These are phyloP conservation scores for Mesocentrotus franciscanus DNA, from an alignment of 53 echinoderm and acorn worm genomes.

Conservation along the genomic window DNA sequence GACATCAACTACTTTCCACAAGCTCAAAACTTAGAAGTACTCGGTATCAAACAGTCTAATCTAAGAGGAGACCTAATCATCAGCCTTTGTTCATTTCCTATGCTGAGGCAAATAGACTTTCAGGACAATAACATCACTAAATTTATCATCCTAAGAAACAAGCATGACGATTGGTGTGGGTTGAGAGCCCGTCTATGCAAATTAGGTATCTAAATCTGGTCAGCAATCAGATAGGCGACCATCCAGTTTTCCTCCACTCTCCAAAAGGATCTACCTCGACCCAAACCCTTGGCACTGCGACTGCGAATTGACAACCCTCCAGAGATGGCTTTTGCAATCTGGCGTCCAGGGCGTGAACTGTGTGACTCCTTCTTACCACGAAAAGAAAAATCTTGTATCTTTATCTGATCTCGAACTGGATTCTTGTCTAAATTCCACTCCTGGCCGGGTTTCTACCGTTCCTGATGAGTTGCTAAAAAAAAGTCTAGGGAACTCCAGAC, in stretches of 20 bases:
- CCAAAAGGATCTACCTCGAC: background rate
- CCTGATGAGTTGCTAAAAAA: background rate
- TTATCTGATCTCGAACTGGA: background rate
- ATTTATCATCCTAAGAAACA: no score
- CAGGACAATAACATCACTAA: no score
- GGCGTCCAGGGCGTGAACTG: background rate
- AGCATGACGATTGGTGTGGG: no score
- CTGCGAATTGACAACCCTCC: background rate
- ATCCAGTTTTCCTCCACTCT: background rate
- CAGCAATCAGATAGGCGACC: background rate
- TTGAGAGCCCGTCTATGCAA: background rate
- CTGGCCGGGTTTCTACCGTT: no score
- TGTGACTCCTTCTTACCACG: background rate
- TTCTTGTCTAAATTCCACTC: background rate
- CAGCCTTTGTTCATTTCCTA: no score
- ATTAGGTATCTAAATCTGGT: background rate
- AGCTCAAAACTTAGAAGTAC: background rate
- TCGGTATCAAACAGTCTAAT: background rate
- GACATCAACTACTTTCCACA: background rate
- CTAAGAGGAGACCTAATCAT: background rate
- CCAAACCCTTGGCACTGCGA: slow-evolving; percentile 27
- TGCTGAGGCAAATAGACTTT: no score
- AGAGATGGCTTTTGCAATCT: background rate
- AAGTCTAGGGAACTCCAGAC: background rate
- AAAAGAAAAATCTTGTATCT: background rate